Percentiles rank a stretch among this genome's conserved stretches.
These are phyloP conservation scores for Pao palembangensis DNA, from an alignment of 2,113 vertebrate species.

Conservation along the genomic window DNA sequence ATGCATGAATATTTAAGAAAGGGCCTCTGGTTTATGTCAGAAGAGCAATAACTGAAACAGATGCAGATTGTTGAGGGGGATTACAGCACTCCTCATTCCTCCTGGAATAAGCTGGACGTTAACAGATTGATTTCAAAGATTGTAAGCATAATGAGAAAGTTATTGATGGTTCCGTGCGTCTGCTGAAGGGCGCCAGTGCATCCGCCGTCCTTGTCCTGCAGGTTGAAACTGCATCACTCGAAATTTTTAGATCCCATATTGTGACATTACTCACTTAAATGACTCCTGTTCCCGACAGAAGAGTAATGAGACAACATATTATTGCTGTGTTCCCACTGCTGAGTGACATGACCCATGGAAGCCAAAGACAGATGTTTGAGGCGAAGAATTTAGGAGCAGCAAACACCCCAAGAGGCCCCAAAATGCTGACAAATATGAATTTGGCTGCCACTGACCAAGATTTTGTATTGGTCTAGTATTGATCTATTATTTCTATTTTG, in stretches of 20 bases:
- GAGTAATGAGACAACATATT: slow-evolving; percentile 33
- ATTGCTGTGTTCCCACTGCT: slow-evolving; percentile 14
- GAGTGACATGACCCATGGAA: slow-evolving; percentile 6
- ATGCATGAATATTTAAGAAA: too few relatives aligned
- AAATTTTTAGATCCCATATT: not conserved
- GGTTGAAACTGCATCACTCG: not conserved
- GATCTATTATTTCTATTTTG: too few relatives aligned
- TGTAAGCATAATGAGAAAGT: slow-evolving; percentile 15
- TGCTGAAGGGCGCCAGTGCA: slow-evolving; percentile 20
- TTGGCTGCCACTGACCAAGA: too few relatives aligned
- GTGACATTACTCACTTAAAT: slow-evolving; percentile 19
- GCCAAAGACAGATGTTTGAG: slow-evolving; percentile 18
- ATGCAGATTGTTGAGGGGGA: slow-evolving; percentile 9
- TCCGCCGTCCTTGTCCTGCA: slow-evolving; percentile 9
- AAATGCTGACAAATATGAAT: too few relatives aligned
- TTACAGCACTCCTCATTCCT: slow-evolving; percentile 26
- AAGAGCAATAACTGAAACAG: slow-evolving; percentile 9
- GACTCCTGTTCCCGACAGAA: slow-evolving; percentile 2
- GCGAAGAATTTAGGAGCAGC: not conserved
- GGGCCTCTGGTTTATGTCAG: too few relatives aligned
- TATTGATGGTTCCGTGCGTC: slow-evolving; percentile 19
- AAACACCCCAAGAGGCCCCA: not conserved
- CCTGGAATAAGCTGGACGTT: slow-evolving; percentile 7
- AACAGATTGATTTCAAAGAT: slow-evolving; percentile 19
- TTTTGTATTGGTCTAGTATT: too few relatives aligned